Base-by-base conservation (phyloP, 2,113 vertebrate genomes). In the Cheirogaleus medius region DNA sequence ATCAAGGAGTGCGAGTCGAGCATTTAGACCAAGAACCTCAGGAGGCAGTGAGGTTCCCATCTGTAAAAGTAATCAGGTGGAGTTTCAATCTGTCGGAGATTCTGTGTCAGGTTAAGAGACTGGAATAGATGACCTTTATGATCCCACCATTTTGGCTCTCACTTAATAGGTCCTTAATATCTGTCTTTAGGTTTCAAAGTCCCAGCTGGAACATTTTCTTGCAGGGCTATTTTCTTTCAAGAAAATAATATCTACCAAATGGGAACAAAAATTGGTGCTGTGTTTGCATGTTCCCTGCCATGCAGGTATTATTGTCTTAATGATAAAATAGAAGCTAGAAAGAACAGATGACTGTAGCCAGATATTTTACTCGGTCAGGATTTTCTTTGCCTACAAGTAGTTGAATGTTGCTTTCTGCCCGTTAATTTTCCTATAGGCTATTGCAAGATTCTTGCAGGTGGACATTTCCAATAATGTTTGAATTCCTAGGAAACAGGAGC, bases 191-290 rank as follows among this genome's bases (percentile, higher is more conserved):
- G 56, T 94, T 96, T 96, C 7, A 49, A 56, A 80, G 71, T 76
- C 77, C 68, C 76, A 13, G 39, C 47, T 94, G n/a, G 44, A 84
- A 81, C 10, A 77, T 92, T 97, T 85, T 95, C 97, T 95, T 34
- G 34, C 8, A 32, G 90, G n/a, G 29, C 8, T 94, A 92, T 92
- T 93, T 91, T 97, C 94, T 95, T 95, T 91, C 25, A 60, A 84
- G 66, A 92, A 83, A 94, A 78, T 27, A 89, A 82, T 83, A 73
- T 34, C 54, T 93, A 94, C 81, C 27, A 97, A 66, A 69, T 94
- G 60, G 60, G 42, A 87, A 93, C 12, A 90, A 96, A 97, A 98
- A 96, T 23, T 47, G 83, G 74, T 90, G 5, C 10, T 88, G 1
- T 74, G 6, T 95, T 98, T 97, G 3, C 42, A 91, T 95, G 69